phyloP scores from a whole-genome alignment of 2,888 invertebrate genomes.

The Euzophera pinguis region DNA sequence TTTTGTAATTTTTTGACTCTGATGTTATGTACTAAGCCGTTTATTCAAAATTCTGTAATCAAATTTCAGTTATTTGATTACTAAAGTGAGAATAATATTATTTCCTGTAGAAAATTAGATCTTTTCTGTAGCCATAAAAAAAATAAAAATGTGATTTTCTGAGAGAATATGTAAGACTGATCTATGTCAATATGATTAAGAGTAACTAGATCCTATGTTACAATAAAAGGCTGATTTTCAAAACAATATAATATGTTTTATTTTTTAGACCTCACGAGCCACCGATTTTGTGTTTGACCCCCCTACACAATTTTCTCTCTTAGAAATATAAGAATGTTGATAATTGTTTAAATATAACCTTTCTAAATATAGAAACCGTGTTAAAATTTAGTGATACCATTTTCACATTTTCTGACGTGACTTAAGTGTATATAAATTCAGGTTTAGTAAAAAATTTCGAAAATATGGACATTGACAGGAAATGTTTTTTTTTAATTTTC shows the following conservation, averaged over 20 bases:
- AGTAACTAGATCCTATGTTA: background rate
- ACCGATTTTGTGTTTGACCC: background rate
- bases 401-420: too few species aligned
- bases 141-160: background rate
- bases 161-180: background rate
- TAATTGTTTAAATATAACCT: too few species aligned
- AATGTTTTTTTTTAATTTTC: too few species aligned
- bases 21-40: background rate
- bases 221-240: background rate
- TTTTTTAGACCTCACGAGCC: background rate
- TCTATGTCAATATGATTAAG: background rate
- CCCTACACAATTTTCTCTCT: too few species aligned
- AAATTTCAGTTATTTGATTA: background rate
- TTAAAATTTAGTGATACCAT: too few species aligned
- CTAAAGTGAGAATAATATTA: background rate
- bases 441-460: too few species aligned
- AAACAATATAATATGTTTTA: background rate
- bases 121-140: background rate
- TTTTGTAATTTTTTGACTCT: background rate
- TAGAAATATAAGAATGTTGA: too few species aligned
- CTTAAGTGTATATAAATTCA: too few species aligned
- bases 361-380: too few species aligned
- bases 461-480: too few species aligned
- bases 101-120: background rate
- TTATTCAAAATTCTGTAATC: background rate